Evolutionary conservation across 2,888 invertebrate species (phyloP), one percentile per base, ranked within the genome.

Genomic region (Drosophila pseudotalamancana): DNA sequence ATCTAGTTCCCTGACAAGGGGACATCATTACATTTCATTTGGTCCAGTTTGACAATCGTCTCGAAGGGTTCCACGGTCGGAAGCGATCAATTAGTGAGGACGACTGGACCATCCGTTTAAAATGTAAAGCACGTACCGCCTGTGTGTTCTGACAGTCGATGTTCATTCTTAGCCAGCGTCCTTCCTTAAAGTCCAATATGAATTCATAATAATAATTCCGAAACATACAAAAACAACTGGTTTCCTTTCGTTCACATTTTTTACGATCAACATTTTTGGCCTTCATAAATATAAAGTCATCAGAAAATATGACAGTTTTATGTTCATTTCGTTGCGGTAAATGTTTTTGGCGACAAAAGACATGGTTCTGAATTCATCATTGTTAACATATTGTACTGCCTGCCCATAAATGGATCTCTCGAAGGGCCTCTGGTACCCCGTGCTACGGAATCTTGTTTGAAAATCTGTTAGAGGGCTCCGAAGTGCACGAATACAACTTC

Each of bases 51-150:
- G 73, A 64, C 69, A 73, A 72, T 69, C 72, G 55, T 50, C 73
- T 39, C 56, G 19, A 23, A 62, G 55, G 80, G 78, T 59, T 84
- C 74, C 84, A 70, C 70, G 79, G 61, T 81, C 85, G 72, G 66
- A 86, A 76, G 73, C 78, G 88, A 90, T 90, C 90, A 90, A 90
- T 90, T 90, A 90, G 90, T 86, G 89, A 67, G 40, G 48, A 79
- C 80, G 81, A 86, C 80, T 88, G 87, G 79, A n/a, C 53, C 72
- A 79, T 81, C 74, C 74, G 77, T 72, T 88, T 86, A 77, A 88
- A 89, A 91, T 91, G 88, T 90, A 84, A 90, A 80, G 90, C 91
- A 91, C 91, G 91, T 90, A 87, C 89, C 61, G 84, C 88, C 74
- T 90, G 90, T 90, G 90, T 89, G 90, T 90, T 89, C 89, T 80